phyloP scores from a whole-genome alignment of 2,797 vertebrate genomes.

The Myripristis murdjan region DNA sequence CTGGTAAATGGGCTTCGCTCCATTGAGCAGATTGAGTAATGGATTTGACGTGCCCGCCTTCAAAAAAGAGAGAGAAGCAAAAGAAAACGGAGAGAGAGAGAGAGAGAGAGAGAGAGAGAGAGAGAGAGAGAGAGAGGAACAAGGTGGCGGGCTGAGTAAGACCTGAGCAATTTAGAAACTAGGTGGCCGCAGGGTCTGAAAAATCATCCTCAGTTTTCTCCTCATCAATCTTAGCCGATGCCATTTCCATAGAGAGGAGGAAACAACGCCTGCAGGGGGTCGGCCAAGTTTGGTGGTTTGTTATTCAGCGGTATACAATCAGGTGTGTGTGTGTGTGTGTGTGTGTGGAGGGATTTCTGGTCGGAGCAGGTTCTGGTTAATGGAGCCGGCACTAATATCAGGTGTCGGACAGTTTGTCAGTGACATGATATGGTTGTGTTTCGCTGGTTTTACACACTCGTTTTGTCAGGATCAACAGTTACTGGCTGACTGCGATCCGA shows the following conservation, averaged over 20 bases:
- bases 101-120: constrained; percentile 28
- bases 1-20: constrained; percentile 78
- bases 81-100: no score
- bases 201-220: constrained; percentile 52
- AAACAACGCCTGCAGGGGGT: constrained; percentile 51
- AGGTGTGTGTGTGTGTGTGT: constrained; percentile 18
- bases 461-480: constrained; percentile 19
- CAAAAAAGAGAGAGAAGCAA: no score
- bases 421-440: constrained; percentile 48
- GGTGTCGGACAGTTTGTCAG: constrained; percentile 53
- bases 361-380: constrained; percentile 39
- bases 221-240: constrained; percentile 66
- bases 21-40: constrained; percentile 80
- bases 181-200: constrained; percentile 44
- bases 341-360: constrained; percentile 3
- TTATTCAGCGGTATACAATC: constrained; percentile 61
- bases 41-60: constrained; percentile 76
- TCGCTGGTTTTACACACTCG: constrained; percentile 18
- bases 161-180: constrained; percentile 25
- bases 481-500: constrained; percentile 11
- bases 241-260: constrained; percentile 57
- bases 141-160: constrained; percentile 42
- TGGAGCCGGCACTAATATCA: constrained; percentile 40
- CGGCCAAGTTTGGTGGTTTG: constrained; percentile 36
- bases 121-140: constrained; percentile 23